These are phyloP conservation scores for Lepus americanus DNA, from an alignment of 2,113 vertebrate species.

Conservation along the genomic window DNA sequence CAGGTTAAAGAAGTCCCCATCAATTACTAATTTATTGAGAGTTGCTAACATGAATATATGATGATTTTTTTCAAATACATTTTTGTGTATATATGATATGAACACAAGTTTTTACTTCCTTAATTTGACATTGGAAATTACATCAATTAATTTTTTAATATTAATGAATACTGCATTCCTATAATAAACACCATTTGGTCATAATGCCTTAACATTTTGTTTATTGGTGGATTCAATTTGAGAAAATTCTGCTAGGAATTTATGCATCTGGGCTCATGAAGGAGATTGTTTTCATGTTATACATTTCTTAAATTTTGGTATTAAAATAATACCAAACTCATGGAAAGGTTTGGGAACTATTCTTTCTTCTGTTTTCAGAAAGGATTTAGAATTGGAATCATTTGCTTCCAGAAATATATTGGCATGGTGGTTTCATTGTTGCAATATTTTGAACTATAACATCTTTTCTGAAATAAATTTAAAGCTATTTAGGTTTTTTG, in stretches of 20 bases:
- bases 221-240: not conserved
- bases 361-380: not conserved
- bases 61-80: not conserved
- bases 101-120: not conserved
- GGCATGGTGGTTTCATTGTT: not conserved
- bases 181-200: not conserved
- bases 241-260: not conserved
- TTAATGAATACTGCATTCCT: not conserved
- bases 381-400: not conserved
- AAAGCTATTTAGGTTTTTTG: not conserved
- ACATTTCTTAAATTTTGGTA: not conserved
- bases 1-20: not conserved
- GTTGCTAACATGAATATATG: not conserved
- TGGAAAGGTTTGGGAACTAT: not conserved
- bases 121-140: not conserved
- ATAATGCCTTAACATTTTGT: not conserved
- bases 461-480: not conserved
- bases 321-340: not conserved
- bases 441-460: not conserved
- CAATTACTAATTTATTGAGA: not conserved
- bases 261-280: not conserved
- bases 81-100: not conserved
- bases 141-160: not conserved
- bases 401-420: not conserved
- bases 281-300: not conserved